A percentile compares a stretch with the other conserved stretches of the same genome.
phyloP scores from a whole-genome alignment of 2,797 vertebrate species.

The Graptemys geographica region DNA sequence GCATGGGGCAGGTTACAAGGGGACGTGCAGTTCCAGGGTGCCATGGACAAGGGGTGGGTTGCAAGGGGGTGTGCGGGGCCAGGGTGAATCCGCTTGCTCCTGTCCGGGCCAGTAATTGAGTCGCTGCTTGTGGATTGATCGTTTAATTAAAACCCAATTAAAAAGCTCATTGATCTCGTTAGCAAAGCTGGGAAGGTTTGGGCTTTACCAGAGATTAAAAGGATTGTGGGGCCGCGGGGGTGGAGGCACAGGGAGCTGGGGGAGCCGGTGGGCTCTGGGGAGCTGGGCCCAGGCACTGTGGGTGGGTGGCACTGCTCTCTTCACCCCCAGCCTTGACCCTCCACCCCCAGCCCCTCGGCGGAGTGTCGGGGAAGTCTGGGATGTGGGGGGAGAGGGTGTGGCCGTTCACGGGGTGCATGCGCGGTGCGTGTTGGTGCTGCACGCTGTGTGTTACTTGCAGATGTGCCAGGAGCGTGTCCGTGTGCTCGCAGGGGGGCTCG shows the following conservation, averaged over 20 bases:
- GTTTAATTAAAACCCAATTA: constrained; percentile 82
- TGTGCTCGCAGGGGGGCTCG: not conserved
- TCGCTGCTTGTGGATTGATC: constrained; percentile 75
- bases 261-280: not conserved
- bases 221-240: fast-evolving
- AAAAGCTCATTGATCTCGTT: constrained; percentile 78
- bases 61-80: too few relatives aligned
- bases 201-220: constrained; percentile 59
- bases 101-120: constrained; percentile 51
- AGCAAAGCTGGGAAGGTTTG: constrained; percentile 56
- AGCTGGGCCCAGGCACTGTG: too few relatives aligned
- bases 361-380: not conserved
- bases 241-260: not conserved
- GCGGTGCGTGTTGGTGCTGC: not conserved
- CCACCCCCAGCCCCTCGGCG: not conserved
- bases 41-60: not conserved
- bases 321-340: not conserved
- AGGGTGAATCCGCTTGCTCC: not conserved
- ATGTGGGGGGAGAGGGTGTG: not conserved
- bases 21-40: too few relatives aligned
- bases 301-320: too few relatives aligned
- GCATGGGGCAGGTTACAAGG: fast-evolving
- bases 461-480: constrained; percentile 26
- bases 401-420: constrained; percentile 27
- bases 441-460: not conserved